Conservation (phyloP, 2,888 invertebrate species). For the Serrognathus titanus region DNA sequence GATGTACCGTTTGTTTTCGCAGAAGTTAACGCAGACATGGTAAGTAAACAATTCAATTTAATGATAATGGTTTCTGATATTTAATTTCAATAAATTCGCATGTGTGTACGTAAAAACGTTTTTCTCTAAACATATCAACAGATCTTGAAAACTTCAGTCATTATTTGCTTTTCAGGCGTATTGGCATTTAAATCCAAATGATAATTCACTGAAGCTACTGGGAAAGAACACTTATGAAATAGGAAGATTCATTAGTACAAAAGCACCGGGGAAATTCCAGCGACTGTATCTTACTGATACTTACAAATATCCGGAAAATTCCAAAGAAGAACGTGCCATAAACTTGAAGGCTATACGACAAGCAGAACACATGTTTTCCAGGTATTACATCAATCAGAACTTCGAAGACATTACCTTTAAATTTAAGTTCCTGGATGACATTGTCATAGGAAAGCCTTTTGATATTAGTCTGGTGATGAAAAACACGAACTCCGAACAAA, state of each 20-base stretch:
- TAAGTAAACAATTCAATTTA: slow-evolving; percentile 30
- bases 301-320: slow-evolving; percentile 76
- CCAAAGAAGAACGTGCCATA: slow-evolving; percentile 71
- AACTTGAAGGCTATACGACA: slow-evolving; percentile 77
- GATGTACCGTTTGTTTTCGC: slow-evolving; percentile 84
- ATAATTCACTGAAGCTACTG: slow-evolving; percentile 70
- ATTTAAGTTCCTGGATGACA: slow-evolving; percentile 73
- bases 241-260: slow-evolving; percentile 76
- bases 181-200: slow-evolving; percentile 69
- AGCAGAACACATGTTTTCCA: slow-evolving; percentile 70
- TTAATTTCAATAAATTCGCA: not conserved
- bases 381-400: slow-evolving; percentile 78
- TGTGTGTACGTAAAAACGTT: too few species aligned
- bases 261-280: slow-evolving; percentile 72
- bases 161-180: slow-evolving; percentile 53
- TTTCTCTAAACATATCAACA: not conserved
- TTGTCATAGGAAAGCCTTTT: slow-evolving; percentile 76
- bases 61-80: not conserved
- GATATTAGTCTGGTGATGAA: slow-evolving; percentile 64
- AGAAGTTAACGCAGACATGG: slow-evolving; percentile 91
- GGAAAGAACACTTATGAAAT: slow-evolving; percentile 68
- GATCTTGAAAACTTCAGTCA: not conserved
- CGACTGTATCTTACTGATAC: slow-evolving; percentile 73
- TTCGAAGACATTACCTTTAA: slow-evolving; percentile 80
- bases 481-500: slow-evolving; percentile 61